Conservation (phyloP, 2,113 vertebrate genomes). For the Leucosticte australis region DNA sequence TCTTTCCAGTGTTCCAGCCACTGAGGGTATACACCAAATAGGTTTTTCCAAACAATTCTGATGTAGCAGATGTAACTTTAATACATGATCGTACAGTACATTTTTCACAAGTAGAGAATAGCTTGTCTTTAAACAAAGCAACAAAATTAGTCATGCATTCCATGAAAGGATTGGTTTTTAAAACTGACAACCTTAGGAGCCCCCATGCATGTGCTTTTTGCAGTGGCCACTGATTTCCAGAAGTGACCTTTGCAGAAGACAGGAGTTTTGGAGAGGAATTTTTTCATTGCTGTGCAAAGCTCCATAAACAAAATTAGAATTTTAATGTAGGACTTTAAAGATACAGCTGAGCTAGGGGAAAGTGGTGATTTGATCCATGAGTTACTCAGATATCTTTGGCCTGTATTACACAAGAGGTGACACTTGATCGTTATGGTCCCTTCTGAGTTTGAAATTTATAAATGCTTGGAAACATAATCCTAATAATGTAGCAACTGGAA, state of each 20-base stretch:
- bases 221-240: neutral
- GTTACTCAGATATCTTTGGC: neutral
- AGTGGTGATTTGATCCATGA: neutral
- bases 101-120: slow-evolving; percentile 30
- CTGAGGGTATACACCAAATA: neutral
- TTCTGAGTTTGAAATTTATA: neutral
- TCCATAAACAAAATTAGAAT: neutral
- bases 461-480: neutral
- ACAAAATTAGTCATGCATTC: neutral
- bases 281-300: neutral
- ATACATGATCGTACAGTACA: neutral
- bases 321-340: neutral
- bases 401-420: neutral
- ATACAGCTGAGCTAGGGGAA: neutral
- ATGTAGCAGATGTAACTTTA: neutral
- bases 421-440: neutral
- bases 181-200: neutral
- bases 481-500: neutral
- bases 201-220: neutral
- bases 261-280: neutral
- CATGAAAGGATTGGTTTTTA: neutral
- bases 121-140: slow-evolving; percentile 7
- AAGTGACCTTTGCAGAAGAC: neutral
- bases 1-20: accelerated
- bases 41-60: neutral